Evolutionary conservation across 2,113 vertebrate genomes (phyloP).

Genomic region (Hepsetus odoe): DNA sequence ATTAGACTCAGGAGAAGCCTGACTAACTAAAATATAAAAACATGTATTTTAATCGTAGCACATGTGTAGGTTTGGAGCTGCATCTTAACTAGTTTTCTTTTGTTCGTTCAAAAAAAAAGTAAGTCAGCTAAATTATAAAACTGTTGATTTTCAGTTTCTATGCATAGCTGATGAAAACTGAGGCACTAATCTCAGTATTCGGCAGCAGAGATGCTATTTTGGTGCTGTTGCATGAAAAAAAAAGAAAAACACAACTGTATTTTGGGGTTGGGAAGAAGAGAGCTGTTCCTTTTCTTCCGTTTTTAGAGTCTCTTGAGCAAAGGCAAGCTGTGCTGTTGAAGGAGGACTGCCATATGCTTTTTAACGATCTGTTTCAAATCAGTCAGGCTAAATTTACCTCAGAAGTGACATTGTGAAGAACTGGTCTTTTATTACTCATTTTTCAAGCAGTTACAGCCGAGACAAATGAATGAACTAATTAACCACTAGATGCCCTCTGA

Average conservation of each 20-base stretch:
- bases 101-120: background rate
- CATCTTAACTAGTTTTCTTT: background rate
- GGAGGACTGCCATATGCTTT: slow-evolving; percentile 20
- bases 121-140: background rate
- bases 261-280: background rate
- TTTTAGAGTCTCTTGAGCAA: slow-evolving; percentile 18
- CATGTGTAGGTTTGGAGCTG: too few species aligned
- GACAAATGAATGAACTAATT: slow-evolving; percentile 37
- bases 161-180: background rate
- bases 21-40: too few species aligned
- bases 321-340: slow-evolving; percentile 12
- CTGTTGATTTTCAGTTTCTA: background rate
- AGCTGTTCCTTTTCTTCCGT: background rate
- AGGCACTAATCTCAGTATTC: background rate
- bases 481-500: slow-evolving; percentile 36
- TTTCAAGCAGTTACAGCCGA: slow-evolving; percentile 19
- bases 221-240: background rate
- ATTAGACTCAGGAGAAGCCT: too few species aligned
- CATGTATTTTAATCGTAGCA: too few species aligned
- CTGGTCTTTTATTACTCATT: background rate
- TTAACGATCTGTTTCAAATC: slow-evolving; percentile 11
- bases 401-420: background rate
- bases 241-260: background rate
- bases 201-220: background rate
- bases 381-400: slow-evolving; percentile 34